Conservation (phyloP, 2,797 vertebrate species). For the Buceros bicornis region DNA sequence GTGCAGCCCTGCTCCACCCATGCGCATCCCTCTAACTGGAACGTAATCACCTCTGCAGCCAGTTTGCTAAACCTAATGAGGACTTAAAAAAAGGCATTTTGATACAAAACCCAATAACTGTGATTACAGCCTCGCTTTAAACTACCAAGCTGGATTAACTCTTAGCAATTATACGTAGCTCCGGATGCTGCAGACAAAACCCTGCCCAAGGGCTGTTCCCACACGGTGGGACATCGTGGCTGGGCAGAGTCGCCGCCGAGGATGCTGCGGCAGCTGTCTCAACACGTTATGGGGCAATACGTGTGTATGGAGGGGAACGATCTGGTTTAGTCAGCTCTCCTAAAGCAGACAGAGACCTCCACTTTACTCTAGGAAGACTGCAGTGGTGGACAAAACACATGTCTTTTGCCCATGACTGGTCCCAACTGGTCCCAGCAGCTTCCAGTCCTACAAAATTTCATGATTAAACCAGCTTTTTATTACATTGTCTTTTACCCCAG, state of each 20-base stretch:
- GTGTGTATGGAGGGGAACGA: conserved; percentile 79
- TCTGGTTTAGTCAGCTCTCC: conserved; percentile 65
- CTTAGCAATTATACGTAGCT: not conserved
- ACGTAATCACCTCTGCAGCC: not conserved
- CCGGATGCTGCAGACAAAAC: not conserved
- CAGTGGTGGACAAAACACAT: conserved; percentile 63
- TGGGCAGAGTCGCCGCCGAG: not conserved
- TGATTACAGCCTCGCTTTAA: not conserved
- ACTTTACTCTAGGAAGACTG: conserved; percentile 79
- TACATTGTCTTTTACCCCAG: not conserved
- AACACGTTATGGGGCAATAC: accelerated
- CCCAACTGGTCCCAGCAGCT: conserved; percentile 64
- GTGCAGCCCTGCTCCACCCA: not conserved
- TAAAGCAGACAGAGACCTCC: conserved; percentile 83
- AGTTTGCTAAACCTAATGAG: not conserved
- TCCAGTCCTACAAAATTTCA: conserved; percentile 59
- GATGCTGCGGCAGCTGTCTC: not conserved
- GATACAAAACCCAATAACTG: not conserved
- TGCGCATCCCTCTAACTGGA: not conserved
- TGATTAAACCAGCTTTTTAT: conserved; percentile 21
- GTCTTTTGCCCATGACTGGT: conserved; percentile 60
- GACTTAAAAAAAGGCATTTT: not conserved
- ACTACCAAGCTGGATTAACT: not conserved
- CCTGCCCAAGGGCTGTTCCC: not conserved
- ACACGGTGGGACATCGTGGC: accelerated